Evolutionary conservation across 2,888 invertebrate species (phyloP).

Genomic region (Cinara cedri): DNA sequence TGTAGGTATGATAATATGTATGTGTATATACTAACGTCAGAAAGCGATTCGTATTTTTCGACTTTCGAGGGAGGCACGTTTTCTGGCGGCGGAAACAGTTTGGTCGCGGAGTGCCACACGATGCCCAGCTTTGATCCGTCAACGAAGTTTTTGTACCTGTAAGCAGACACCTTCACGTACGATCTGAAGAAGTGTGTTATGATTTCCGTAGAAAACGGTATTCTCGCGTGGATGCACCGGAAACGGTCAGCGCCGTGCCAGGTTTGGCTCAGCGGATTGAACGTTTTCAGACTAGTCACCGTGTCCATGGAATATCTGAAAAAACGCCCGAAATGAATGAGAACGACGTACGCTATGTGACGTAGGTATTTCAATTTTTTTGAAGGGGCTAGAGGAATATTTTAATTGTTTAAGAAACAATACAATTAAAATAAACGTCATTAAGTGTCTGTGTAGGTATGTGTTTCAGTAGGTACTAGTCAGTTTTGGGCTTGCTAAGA

Average conservation of each 20-base stretch:
- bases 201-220: constrained; percentile 61
- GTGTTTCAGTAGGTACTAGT: too few relatives aligned
- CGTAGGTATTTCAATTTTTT: too few relatives aligned
- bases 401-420: too few relatives aligned
- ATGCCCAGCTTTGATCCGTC: constrained; percentile 60
- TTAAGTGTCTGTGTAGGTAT: too few relatives aligned
- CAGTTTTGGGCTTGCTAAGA: too few relatives aligned
- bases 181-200: constrained; percentile 59
- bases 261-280: constrained; percentile 71
- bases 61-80: background rate
- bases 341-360: too few relatives aligned
- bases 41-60: constrained; percentile 46
- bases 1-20: too few relatives aligned
- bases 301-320: constrained; percentile 68
- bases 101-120: constrained; percentile 61
- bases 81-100: constrained; percentile 58
- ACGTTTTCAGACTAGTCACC: constrained; percentile 64
- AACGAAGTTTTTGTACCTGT: constrained; percentile 60
- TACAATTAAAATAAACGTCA: too few relatives aligned
- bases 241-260: constrained; percentile 73
- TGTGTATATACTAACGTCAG: constrained; percentile 9
- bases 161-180: constrained; percentile 60
- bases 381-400: too few relatives aligned
- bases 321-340: too few relatives aligned
- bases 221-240: constrained; percentile 69